These are phyloP conservation scores for Mellilla xanthometata DNA, from an alignment of 2,888 invertebrate species.

Conservation along the genomic window DNA sequence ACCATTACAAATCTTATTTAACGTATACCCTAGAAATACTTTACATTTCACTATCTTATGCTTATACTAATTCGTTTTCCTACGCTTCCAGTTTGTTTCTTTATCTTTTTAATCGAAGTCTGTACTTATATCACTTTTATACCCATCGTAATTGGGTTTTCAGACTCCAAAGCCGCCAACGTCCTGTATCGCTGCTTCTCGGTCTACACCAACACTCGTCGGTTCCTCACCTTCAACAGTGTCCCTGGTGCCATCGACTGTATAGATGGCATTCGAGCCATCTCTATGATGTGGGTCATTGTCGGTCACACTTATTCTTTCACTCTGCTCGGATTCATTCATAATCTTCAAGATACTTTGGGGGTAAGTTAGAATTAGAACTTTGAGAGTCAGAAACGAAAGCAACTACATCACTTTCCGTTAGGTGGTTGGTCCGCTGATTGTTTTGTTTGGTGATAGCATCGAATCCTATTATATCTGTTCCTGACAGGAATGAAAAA, in stretches of 20 bases:
- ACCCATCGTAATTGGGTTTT: not conserved
- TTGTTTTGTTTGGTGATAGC: too few relatives aligned
- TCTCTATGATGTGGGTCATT: slow-evolving; percentile 75
- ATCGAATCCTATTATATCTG: too few relatives aligned
- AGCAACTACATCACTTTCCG: too few relatives aligned
- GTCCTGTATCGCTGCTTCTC: slow-evolving; percentile 53
- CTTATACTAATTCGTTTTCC: too few relatives aligned
- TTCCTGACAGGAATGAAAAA: too few relatives aligned
- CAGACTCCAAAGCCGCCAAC: slow-evolving; percentile 37
- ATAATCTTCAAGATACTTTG: slow-evolving; percentile 40
- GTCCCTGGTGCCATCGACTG: slow-evolving; percentile 57
- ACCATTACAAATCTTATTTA: too few relatives aligned
- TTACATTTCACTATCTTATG: too few relatives aligned
- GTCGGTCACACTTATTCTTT: slow-evolving; percentile 60
- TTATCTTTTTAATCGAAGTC: too few relatives aligned
- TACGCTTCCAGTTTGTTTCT: too few relatives aligned
- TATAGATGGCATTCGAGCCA: slow-evolving; percentile 64
- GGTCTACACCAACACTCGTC: slow-evolving; percentile 60
- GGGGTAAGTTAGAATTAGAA: slow-evolving; percentile 36
- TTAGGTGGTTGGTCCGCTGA: too few relatives aligned
- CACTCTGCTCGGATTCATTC: slow-evolving; percentile 43
- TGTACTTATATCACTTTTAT: not conserved
- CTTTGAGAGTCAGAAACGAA: too few relatives aligned
- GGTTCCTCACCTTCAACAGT: slow-evolving; percentile 54
- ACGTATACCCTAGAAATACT: too few relatives aligned